phyloP scores from a whole-genome alignment of 2,888 invertebrate genomes.

The Koerneria pararmatus region DNA sequence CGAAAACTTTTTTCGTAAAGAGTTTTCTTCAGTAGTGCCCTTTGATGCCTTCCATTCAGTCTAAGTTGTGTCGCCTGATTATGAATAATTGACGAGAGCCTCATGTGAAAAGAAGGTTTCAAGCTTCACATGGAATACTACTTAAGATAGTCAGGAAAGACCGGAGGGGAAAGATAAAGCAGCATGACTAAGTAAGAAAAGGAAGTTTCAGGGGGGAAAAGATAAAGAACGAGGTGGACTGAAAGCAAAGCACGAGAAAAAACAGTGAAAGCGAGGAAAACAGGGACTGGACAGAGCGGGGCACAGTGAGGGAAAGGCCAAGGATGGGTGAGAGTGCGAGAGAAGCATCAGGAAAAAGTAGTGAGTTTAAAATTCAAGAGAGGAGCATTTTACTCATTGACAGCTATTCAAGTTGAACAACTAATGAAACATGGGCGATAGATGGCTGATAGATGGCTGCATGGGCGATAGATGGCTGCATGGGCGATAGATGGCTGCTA shows the following conservation, averaged over 20 bases:
- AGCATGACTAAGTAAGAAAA: background rate
- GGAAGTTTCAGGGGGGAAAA: background rate
- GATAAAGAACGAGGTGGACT: constrained; percentile 8
- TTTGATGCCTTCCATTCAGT: too few relatives aligned
- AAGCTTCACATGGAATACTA: too few relatives aligned
- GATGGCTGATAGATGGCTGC: background rate
- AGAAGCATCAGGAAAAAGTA: background rate
- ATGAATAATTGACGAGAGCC: too few relatives aligned
- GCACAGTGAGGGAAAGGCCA: constrained; percentile 16
- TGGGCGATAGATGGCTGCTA: background rate
- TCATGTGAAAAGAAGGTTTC: too few relatives aligned
- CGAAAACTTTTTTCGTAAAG: too few relatives aligned
- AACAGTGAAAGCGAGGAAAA: constrained; percentile 12
- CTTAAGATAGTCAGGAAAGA: background rate
- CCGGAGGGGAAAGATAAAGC: background rate
- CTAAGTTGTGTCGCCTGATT: too few relatives aligned
- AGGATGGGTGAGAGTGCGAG: constrained; percentile 13
- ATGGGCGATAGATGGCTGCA: background rate
- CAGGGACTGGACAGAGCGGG: constrained; percentile 14
- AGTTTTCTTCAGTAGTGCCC: too few relatives aligned
- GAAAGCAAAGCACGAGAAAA: constrained; percentile 15
- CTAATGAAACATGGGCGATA: background rate
- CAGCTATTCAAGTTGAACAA: background rate
- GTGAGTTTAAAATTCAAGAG: background rate
- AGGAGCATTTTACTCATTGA: background rate